A percentile compares a stretch with the other conserved stretches of the same genome.
phyloP scores from a whole-genome alignment of 2,888 invertebrate species.

The Drosophila multiciliata region DNA sequence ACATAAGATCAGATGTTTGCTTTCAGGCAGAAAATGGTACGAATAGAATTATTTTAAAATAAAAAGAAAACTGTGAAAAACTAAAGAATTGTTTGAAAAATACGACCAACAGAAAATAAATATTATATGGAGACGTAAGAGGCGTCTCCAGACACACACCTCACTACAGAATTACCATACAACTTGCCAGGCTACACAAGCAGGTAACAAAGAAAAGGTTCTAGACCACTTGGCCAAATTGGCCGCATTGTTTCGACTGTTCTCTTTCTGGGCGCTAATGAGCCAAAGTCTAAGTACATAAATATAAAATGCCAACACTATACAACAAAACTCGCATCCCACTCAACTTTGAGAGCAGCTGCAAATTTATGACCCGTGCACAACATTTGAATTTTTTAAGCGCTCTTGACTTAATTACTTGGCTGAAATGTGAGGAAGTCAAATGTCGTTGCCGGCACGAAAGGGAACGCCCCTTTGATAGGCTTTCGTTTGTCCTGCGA shows the following conservation, averaged over 20 bases:
- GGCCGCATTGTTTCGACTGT: constrained; percentile 24
- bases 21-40: not conserved
- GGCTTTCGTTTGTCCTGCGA: constrained; percentile 20
- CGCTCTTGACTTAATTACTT: constrained; percentile 57
- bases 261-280: constrained; percentile 40
- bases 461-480: not conserved
- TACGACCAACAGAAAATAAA: not conserved
- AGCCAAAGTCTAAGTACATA: constrained; percentile 58
- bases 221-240: not conserved
- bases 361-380: constrained; percentile 29
- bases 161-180: not conserved
- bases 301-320: constrained; percentile 63
- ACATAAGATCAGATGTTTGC: not conserved
- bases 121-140: not conserved
- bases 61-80: not conserved
- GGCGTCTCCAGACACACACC: too few relatives aligned
- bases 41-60: not conserved
- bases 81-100: not conserved
- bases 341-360: constrained; percentile 21
- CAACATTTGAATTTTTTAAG: constrained; percentile 60
- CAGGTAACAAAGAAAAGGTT: not conserved
- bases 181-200: not conserved
- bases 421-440: constrained; percentile 16
- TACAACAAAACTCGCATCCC: constrained; percentile 27
- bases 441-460: constrained; percentile 13